These are phyloP conservation scores for Panurus biarmicus DNA, from an alignment of 2,113 vertebrate genomes.

Conservation along the genomic window DNA sequence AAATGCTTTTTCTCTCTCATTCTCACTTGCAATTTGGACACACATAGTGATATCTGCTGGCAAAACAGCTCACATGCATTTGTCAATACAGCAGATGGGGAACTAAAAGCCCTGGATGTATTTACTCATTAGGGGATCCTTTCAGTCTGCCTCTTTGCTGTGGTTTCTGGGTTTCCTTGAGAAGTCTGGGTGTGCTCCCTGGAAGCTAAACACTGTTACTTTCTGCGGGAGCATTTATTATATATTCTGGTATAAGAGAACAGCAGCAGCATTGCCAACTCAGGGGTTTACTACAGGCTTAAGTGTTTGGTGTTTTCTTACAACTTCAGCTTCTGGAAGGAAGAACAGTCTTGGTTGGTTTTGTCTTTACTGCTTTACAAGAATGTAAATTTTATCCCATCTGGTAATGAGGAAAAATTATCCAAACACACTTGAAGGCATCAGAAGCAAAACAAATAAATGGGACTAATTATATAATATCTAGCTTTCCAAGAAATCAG, in stretches of 20 bases:
- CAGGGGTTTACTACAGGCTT: background rate
- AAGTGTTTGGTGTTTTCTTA: background rate
- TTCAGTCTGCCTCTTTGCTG: background rate
- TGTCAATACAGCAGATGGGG: background rate
- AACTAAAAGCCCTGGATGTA: background rate
- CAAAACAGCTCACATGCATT: background rate
- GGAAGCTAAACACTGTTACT: background rate
- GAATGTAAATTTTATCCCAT: background rate
- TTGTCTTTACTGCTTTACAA: background rate
- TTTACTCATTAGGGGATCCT: background rate
- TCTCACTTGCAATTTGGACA: background rate
- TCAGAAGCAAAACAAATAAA: background rate
- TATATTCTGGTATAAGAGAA: background rate
- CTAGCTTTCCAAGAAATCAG: background rate
- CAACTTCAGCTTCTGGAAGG: background rate
- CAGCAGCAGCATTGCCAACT: background rate
- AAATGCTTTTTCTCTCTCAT: slow-evolving; percentile 20
- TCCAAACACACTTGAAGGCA: background rate
- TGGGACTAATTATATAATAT: background rate
- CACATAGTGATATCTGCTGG: slow-evolving; percentile 3
- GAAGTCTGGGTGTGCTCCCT: background rate
- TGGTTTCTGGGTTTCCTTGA: background rate
- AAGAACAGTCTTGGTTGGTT: background rate
- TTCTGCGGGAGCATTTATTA: background rate
- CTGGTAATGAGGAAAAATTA: background rate